Percentiles rank a stretch among this genome's conserved stretches.
Evolutionary conservation across 2,797 vertebrate genomes (phyloP).

Genomic region (Onychomys torridus): DNA sequence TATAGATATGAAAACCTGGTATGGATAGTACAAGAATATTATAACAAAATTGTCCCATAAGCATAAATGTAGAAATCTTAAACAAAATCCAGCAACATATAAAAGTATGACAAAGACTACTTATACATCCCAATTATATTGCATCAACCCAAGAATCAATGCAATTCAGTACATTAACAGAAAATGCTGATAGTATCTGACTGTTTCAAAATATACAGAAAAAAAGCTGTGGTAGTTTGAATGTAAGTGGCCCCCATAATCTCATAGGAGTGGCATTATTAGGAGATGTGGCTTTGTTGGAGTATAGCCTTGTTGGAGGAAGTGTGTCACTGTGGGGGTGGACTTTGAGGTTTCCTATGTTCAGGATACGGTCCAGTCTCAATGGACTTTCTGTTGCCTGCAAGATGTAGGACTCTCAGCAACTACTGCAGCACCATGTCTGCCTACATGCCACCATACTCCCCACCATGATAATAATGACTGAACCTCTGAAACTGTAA

Average conservation of each 20-base stretch:
- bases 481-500: background rate
- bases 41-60: constrained; percentile 42
- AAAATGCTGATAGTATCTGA: constrained; percentile 40
- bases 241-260: background rate
- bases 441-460: background rate
- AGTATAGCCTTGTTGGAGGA: background rate
- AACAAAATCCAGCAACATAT: constrained; percentile 50
- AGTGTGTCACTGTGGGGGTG: background rate
- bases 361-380: background rate
- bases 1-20: constrained; percentile 18
- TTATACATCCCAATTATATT: constrained; percentile 22
- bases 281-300: background rate
- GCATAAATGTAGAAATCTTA: constrained; percentile 31
- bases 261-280: background rate
- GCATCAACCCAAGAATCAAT: constrained; percentile 51
- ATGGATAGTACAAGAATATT: constrained; percentile 32
- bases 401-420: background rate
- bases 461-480: background rate
- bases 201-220: constrained; percentile 48
- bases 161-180: constrained; percentile 54
- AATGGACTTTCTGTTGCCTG: background rate
- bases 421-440: background rate
- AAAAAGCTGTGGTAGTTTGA: background rate
- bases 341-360: background rate
- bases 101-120: constrained; percentile 56